Conservation (phyloP, 1,140 invertebrate genomes). For the Sarcophaga bullata region DNA sequence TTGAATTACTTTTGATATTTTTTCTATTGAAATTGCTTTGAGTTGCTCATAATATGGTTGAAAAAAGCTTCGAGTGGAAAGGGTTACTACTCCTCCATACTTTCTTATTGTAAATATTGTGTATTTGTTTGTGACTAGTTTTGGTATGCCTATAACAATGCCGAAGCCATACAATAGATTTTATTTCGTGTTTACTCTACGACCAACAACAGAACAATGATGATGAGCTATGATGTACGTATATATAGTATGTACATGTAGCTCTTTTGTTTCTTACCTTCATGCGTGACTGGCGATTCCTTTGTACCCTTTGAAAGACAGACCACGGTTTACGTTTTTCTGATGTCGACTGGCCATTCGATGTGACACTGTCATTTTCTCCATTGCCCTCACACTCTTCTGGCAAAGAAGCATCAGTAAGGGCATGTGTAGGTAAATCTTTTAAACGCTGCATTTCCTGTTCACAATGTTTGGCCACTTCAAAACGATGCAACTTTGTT, state of each 20-base stretch:
- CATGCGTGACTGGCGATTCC: constrained; percentile 68
- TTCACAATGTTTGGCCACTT: constrained; percentile 79
- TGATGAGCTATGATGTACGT: too few relatives aligned
- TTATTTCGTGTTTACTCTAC: too few relatives aligned
- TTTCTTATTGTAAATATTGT: too few relatives aligned
- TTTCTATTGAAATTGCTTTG: too few relatives aligned
- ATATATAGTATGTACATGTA: too few relatives aligned
- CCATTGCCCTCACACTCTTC: background rate
- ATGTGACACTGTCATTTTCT: background rate
- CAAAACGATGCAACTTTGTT: constrained; percentile 76
- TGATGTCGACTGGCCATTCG: constrained; percentile 46
- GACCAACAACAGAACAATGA: too few relatives aligned
- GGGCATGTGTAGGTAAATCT: constrained; percentile 66
- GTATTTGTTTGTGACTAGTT: too few relatives aligned
- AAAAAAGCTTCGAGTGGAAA: too few relatives aligned
- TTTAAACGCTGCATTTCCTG: constrained; percentile 81
- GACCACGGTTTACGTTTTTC: constrained; percentile 63
- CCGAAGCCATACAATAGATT: constrained; percentile 16
- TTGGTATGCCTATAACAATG: too few relatives aligned
- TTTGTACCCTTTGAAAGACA: constrained; percentile 65
- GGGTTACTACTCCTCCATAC: too few relatives aligned
- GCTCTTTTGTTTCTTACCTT: constrained; percentile 47
- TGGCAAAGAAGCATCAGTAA: background rate
- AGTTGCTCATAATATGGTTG: too few relatives aligned
- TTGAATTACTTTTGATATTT: too few relatives aligned